Conservation (phyloP, 2,888 invertebrate genomes). For the Andrena fulva region DNA sequence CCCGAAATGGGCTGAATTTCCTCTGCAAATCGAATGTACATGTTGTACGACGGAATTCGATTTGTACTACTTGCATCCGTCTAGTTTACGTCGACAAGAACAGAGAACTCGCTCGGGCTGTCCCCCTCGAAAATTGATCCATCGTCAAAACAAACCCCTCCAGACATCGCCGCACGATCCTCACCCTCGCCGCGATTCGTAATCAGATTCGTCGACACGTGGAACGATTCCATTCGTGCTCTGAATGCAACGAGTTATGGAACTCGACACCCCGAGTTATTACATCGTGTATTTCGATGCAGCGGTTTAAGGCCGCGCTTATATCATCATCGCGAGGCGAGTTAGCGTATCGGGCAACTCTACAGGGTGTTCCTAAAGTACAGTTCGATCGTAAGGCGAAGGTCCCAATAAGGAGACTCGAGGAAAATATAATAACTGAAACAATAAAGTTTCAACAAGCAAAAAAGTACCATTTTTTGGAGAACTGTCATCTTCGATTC, state of each 20-base stretch:
- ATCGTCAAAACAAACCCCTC: not conserved
- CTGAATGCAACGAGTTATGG: slow-evolving; percentile 40
- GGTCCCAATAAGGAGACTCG: too few species aligned
- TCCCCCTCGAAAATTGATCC: not conserved
- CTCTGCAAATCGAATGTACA: too few species aligned
- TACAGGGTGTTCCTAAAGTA: slow-evolving; percentile 7
- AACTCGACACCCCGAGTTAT: slow-evolving; percentile 45
- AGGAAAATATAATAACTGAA: too few species aligned
- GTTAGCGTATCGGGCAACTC: slow-evolving; percentile 54
- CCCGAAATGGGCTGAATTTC: too few species aligned
- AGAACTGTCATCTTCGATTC: too few species aligned
- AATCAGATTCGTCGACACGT: slow-evolving; percentile 4
- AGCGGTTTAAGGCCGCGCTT: slow-evolving; percentile 56
- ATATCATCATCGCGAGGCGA: slow-evolving; percentile 54
- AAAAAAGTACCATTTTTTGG: too few species aligned
- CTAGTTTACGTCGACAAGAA: too few species aligned
- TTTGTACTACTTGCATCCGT: too few species aligned
- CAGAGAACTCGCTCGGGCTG: too few species aligned
- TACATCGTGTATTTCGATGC: slow-evolving; percentile 52
- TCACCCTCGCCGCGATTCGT: not conserved
- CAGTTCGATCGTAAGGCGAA: too few species aligned
- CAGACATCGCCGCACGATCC: not conserved
- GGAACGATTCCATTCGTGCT: slow-evolving; percentile 24
- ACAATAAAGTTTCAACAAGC: too few species aligned
- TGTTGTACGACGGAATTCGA: too few species aligned